phyloP scores from a whole-genome alignment of 2,113 vertebrate species.

The Sylvietta virens region DNA sequence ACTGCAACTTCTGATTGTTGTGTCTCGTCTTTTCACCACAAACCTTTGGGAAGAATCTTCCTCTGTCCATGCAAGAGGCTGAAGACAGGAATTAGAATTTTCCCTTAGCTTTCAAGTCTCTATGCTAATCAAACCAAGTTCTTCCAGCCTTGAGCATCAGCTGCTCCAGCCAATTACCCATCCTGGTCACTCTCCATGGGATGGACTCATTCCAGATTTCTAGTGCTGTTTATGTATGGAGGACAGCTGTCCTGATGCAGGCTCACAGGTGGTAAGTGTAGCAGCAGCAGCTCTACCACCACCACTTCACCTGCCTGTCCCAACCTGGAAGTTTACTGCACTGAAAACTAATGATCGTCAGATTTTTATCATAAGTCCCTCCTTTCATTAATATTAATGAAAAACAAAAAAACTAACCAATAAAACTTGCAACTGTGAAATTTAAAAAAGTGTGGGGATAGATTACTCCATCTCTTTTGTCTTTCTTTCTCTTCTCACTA shows the following conservation, averaged over 20 bases:
- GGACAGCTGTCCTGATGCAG: not conserved
- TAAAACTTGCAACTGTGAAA: not conserved
- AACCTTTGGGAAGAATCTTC: not conserved
- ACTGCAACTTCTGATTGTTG: not conserved
- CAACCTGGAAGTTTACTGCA: not conserved
- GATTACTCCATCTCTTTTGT: not conserved
- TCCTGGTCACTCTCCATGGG: not conserved
- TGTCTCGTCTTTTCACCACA: not conserved
- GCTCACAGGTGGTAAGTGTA: not conserved
- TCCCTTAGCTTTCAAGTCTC: not conserved
- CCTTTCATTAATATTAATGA: not conserved
- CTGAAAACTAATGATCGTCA: not conserved
- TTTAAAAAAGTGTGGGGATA: not conserved
- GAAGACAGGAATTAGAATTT: not conserved
- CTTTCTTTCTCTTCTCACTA: not conserved
- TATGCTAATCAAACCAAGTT: not conserved
- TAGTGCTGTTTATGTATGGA: accelerated
- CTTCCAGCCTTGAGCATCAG: not conserved
- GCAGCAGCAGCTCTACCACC: not conserved
- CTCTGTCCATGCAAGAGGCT: not conserved
- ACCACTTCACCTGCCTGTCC: not conserved
- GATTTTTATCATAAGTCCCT: not conserved
- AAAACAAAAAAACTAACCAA: not conserved
- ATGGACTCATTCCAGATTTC: not conserved
- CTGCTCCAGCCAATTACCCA: not conserved